phyloP scores from a whole-genome alignment of 2,888 invertebrate species.

The Ophioninae sp. region DNA sequence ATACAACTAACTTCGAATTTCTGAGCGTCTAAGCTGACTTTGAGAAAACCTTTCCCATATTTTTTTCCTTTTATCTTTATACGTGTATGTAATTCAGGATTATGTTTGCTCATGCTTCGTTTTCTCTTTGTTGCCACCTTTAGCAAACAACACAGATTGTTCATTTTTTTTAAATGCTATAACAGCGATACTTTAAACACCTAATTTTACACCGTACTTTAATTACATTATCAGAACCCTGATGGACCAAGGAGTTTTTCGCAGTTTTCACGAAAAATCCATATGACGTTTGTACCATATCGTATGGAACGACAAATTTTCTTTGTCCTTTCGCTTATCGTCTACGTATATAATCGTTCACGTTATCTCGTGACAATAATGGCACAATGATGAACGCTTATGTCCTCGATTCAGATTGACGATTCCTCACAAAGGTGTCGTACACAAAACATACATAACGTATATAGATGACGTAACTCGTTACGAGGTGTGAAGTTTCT shows the following conservation, averaged over 20 bases:
- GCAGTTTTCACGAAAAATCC: conserved; percentile 51
- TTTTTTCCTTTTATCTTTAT: conserved; percentile 6
- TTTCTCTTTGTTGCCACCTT: conserved; percentile 39
- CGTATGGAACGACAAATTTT: conserved; percentile 33
- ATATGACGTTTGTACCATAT: conserved; percentile 39
- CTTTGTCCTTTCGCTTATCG: conserved; percentile 51
- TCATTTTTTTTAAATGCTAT: conserved; percentile 26
- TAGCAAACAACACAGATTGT: conserved; percentile 27
- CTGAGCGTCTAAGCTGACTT: conserved; percentile 44
- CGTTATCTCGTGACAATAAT: conserved; percentile 39
- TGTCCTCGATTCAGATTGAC: conserved; percentile 44
- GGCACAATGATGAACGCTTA: conserved; percentile 45
- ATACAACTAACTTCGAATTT: conserved; percentile 30
- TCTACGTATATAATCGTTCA: conserved; percentile 45
- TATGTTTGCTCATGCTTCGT: conserved; percentile 23
- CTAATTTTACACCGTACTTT: conserved; percentile 30
- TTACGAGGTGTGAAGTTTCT: conserved; percentile 38
- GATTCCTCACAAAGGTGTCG: conserved; percentile 38
- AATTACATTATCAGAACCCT: conserved; percentile 36
- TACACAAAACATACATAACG: conserved; percentile 21
- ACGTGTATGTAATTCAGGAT: conserved; percentile 18
- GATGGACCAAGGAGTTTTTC: conserved; percentile 42
- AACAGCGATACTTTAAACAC: conserved; percentile 35
- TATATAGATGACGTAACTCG: conserved; percentile 41
- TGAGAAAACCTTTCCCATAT: conserved; percentile 43